phyloP scores from a whole-genome alignment of 2,797 vertebrate genomes.

The Microctenopoma lineatum region DNA sequence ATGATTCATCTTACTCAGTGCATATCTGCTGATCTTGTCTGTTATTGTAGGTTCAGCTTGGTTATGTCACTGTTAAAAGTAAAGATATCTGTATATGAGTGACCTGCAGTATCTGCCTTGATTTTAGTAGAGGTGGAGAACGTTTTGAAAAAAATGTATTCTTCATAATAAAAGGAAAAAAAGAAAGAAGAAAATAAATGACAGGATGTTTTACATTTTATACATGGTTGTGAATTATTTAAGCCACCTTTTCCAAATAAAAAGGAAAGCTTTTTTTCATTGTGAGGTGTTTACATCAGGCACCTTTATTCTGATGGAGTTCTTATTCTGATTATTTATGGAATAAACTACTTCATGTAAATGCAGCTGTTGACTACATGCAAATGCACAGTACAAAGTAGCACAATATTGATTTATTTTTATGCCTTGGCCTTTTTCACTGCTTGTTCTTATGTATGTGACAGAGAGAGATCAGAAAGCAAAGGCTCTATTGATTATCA shows the following conservation, averaged over 20 bases:
- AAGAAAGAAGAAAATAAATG: constrained; percentile 1
- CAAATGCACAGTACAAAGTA: background rate
- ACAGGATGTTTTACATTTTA: background rate
- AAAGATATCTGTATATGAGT: constrained; percentile 18
- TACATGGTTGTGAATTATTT: constrained; percentile 8
- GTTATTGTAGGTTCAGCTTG: constrained; percentile 17
- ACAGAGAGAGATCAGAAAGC: too few species aligned
- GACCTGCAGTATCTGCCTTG: constrained; percentile 34
- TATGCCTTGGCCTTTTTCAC: background rate
- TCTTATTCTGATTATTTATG: constrained; percentile 6
- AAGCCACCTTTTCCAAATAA: background rate
- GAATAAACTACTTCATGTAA: background rate
- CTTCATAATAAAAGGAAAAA: background rate
- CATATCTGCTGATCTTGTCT: constrained; percentile 3
- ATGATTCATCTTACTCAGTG: constrained; percentile 33
- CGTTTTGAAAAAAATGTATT: constrained; percentile 1
- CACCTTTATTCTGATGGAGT: constrained; percentile 1
- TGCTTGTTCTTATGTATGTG: background rate
- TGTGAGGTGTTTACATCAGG: constrained; percentile 1
- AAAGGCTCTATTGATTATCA: too few species aligned
- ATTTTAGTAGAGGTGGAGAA: constrained; percentile 12
- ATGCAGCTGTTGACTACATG: constrained; percentile 4
- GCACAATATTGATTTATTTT: constrained; percentile 5
- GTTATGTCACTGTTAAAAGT: constrained; percentile 20
- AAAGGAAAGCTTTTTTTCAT: background rate